A percentile compares a stretch with the other conserved stretches of the same genome.
Conservation (phyloP, 2,797 vertebrate species). For the Myripristis jacobus region DNA sequence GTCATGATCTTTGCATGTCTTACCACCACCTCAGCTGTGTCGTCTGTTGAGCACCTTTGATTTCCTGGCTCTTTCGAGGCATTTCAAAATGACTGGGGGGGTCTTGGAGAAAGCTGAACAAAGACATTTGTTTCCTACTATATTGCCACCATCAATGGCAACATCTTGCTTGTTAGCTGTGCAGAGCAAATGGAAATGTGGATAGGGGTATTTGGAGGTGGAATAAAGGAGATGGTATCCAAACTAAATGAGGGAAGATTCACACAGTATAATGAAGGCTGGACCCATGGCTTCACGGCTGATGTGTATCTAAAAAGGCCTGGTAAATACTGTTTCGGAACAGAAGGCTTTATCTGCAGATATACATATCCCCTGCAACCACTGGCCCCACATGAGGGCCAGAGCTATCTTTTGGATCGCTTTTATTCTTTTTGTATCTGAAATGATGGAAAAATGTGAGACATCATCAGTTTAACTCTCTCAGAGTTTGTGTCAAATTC, state of each 20-base stretch:
- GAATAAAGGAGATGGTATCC: slow-evolving; percentile 86
- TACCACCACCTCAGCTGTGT: slow-evolving; percentile 53
- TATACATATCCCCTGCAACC: slow-evolving; percentile 87
- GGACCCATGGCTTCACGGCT: slow-evolving; percentile 83
- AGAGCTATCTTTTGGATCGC: slow-evolving; percentile 80
- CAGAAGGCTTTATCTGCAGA: slow-evolving; percentile 85
- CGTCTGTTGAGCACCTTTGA: slow-evolving; percentile 68
- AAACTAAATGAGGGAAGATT: slow-evolving; percentile 88
- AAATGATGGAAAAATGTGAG: slow-evolving; percentile 74
- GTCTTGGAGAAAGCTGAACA: slow-evolving; percentile 73
- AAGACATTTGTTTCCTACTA: slow-evolving; percentile 80
- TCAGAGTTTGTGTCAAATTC: slow-evolving; percentile 54
- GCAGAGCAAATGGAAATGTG: slow-evolving; percentile 73
- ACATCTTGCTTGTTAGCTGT: slow-evolving; percentile 80
- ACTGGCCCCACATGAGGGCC: slow-evolving; percentile 85
- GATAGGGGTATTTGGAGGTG: slow-evolving; percentile 85
- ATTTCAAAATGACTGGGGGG: slow-evolving; percentile 69
- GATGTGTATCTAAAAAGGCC: slow-evolving; percentile 86
- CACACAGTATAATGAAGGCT: slow-evolving; percentile 85
- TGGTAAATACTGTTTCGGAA: slow-evolving; percentile 85
- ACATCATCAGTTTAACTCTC: slow-evolving; percentile 77
- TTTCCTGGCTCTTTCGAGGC: slow-evolving; percentile 68
- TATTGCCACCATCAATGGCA: slow-evolving; percentile 79
- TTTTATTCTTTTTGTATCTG: slow-evolving; percentile 75
- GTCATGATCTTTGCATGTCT: slow-evolving; percentile 48